Base-by-base conservation (phyloP, 2,797 vertebrate genomes). In the Hoplostethus mediterraneus region DNA sequence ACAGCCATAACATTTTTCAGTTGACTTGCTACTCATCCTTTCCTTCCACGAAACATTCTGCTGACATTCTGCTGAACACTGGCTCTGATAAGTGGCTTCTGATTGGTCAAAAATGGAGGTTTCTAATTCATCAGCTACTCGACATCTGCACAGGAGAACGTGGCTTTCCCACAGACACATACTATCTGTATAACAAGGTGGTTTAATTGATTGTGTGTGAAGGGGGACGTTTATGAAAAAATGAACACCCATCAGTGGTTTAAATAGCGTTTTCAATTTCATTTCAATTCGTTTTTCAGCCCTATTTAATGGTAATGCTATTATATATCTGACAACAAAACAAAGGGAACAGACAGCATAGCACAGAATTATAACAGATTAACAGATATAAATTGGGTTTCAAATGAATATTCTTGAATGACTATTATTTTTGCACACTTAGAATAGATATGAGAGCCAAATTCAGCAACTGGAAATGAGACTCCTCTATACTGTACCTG, bases 121-220 rank as follows among this genome's bases (percentile, higher is more conserved):
- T 80, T 69, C 52, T 77, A 74, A 82, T 81, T 76, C 67, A 85
- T 81, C 63, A 78, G 61, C 54, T 9, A 5, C 28, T 61, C 54
- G 69, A 74, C 67, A 80, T 80, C 72, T 79, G 51, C 64, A 78
- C 56, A 71, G 61, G 58, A 63, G 11, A 57, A 31, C 31, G 21
- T 58, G 30, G 11, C 12, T 55, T 30, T 17, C 64, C 48, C 73
- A 51, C 52, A 72, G 47, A 57, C 51, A 51, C 62, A 64, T 51
- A 33, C 44, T 67, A 12, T 75, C 40, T 12, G 40, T 73, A 45
- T 11, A 48, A 65, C 30, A 55, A 33, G 30, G 71, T 76, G 54
- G 49, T 75, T 77, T 60, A 81, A 76, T 74, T 67, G 59, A 65
- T 67, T 30, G 44, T 31, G 36, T 69, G 73, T 80, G 55, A 83